Evolutionary conservation across 2,797 vertebrate genomes (phyloP).

Genomic region (Chromis chromis): DNA sequence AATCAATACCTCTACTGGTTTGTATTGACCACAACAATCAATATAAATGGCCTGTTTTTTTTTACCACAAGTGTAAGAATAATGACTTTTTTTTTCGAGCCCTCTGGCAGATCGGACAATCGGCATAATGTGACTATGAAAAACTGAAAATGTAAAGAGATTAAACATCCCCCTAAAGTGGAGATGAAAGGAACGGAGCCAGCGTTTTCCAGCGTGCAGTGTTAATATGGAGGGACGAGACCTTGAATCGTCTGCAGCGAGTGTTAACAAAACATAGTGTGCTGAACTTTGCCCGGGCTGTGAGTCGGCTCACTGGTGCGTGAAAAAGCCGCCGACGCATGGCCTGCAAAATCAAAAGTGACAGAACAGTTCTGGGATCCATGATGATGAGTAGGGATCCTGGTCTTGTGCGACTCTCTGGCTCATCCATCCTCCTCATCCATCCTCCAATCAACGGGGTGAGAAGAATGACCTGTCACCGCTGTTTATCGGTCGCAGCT

Average conservation of each 20-base stretch:
- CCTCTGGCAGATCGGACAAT: constrained; percentile 58
- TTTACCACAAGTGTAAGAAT: constrained; percentile 72
- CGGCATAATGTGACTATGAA: constrained; percentile 68
- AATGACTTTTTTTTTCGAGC: constrained; percentile 69
- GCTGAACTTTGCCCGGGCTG: constrained; percentile 30
- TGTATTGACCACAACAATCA: constrained; percentile 77
- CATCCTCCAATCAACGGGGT: constrained; percentile 35
- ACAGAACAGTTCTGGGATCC: constrained; percentile 35
- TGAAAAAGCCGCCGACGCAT: constrained; percentile 8
- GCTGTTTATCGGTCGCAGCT: constrained; percentile 29
- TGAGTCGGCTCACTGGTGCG: not conserved
- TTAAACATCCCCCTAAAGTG: constrained; percentile 53
- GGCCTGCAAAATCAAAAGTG: constrained; percentile 37
- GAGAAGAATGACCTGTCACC: constrained; percentile 43
- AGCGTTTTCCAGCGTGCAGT: constrained; percentile 13
- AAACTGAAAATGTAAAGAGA: constrained; percentile 60
- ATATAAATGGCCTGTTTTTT: constrained; percentile 76
- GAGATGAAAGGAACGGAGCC: constrained; percentile 37
- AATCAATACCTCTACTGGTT: constrained; percentile 74
- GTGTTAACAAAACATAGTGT: constrained; percentile 30
- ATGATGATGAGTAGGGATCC: constrained; percentile 40
- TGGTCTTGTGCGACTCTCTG: not conserved
- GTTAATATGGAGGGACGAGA: constrained; percentile 31
- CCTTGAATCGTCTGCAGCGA: constrained; percentile 8
- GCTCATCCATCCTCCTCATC: constrained; percentile 52